Evolutionary conservation across 2,797 vertebrate genomes (phyloP).

Genomic region (Salmo trutta): DNA sequence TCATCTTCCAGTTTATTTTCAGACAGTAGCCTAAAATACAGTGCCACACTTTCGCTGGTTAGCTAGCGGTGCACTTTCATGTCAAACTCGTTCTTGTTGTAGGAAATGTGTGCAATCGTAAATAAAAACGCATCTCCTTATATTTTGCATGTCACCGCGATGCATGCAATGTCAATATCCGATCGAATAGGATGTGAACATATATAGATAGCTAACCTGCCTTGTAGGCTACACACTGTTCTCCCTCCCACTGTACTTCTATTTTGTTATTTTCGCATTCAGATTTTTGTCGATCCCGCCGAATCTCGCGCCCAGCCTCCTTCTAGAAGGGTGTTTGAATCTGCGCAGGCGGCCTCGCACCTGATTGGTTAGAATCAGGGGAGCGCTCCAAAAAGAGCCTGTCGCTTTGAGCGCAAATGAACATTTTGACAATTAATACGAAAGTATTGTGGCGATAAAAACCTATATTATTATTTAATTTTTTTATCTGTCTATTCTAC

Average conservation of each 20-base stretch:
- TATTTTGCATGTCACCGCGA: not conserved
- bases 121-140: not conserved
- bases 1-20: constrained; percentile 40
- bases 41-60: not conserved
- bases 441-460: not conserved
- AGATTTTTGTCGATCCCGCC: constrained; percentile 85
- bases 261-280: constrained; percentile 49
- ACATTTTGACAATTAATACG: not conserved
- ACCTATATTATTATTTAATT: not conserved
- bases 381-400: constrained; percentile 28
- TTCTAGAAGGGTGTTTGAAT: constrained; percentile 81
- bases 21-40: not conserved
- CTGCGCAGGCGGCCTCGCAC: constrained; percentile 87
- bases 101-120: not conserved
- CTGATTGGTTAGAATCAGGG: constrained; percentile 80
- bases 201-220: constrained; percentile 8
- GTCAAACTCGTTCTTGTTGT: not conserved
- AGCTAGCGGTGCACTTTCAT: constrained; percentile 5
- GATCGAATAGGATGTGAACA: not conserved
- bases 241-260: constrained; percentile 24
- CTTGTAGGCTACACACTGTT: constrained; percentile 7
- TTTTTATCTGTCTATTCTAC: too few species aligned
- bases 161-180: not conserved
- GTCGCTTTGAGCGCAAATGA: not conserved
- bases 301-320: constrained; percentile 94